Percentiles rank a stretch among this genome's conserved stretches.
Conservation (phyloP, 2,888 invertebrate species). For the Lamellibrachia satsuma region DNA sequence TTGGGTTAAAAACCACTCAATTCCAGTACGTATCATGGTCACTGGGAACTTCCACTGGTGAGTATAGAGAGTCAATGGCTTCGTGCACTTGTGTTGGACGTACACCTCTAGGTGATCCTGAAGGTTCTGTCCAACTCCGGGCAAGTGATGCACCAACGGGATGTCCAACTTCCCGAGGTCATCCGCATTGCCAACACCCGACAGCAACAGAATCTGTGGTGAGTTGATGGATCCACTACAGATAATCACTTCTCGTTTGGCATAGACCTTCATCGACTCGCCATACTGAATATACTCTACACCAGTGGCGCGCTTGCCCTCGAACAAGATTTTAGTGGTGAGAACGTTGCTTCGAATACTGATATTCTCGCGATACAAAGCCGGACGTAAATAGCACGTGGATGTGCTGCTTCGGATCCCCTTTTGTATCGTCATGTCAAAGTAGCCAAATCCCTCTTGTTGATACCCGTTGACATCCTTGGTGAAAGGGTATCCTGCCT, state of each 20-base stretch:
- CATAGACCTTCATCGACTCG: slow-evolving; percentile 60
- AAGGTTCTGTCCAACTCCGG: slow-evolving; percentile 79
- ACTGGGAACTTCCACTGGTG: slow-evolving; percentile 69
- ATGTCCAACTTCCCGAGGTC: slow-evolving; percentile 69
- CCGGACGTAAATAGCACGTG: slow-evolving; percentile 76
- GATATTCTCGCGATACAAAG: slow-evolving; percentile 71
- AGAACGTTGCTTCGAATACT: slow-evolving; percentile 74
- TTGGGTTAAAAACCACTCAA: slow-evolving; percentile 65
- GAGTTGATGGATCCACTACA: slow-evolving; percentile 92
- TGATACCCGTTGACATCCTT: slow-evolving; percentile 67
- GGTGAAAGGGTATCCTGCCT: slow-evolving; percentile 67
- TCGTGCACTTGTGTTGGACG: slow-evolving; percentile 65
- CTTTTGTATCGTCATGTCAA: slow-evolving; percentile 68
- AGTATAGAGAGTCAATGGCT: slow-evolving; percentile 67
- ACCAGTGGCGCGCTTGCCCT: slow-evolving; percentile 66
- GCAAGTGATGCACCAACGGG: slow-evolving; percentile 72
- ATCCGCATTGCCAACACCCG: slow-evolving; percentile 79
- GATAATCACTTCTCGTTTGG: slow-evolving; percentile 81
- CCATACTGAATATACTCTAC: slow-evolving; percentile 60
- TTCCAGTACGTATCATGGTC: slow-evolving; percentile 67
- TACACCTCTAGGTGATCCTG: slow-evolving; percentile 78
- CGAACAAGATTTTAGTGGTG: slow-evolving; percentile 67
- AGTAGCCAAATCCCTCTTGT: slow-evolving; percentile 67
- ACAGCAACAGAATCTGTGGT: slow-evolving; percentile 91
- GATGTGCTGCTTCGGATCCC: slow-evolving; percentile 77